Base-by-base conservation (phyloP, 30 jellyfish, hydroid and myxozoan species). In the Hydra vulgaris region DNA sequence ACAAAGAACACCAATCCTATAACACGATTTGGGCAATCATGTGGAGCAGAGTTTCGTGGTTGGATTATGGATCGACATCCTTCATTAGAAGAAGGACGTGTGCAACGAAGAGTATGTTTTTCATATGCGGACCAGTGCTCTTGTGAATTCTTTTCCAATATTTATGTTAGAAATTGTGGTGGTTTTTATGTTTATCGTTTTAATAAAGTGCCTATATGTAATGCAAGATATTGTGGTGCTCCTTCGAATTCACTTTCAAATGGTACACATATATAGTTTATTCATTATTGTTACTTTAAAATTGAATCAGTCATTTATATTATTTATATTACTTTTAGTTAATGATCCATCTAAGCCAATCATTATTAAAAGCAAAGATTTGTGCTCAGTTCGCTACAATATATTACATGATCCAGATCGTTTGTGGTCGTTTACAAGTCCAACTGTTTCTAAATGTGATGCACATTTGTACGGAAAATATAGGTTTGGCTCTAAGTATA, bases 161-260 rank as follows among this genome's bases (percentile, higher is more conserved):
- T 85, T 53, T 61, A 77, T 73, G 95, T 85, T 25, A 79, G 87
- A 78, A 89, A 89, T 73, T 89, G 97, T 70, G 97, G 97, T 22
- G 70, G 73, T 18, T 89, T 70, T 70, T 85, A 74, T 78, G 93
- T 89, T 17, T 89, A 89, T 67, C 73, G 84, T 27, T 69, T 89
- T 27, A 69, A 72, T 71, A 80, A 82, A 25, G 94, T 85, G 20
- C 97, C 97, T 25, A 25, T 61, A 19, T 89, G 97, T 74, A 82
- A 79, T 70, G 87, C 95, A 77, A 81, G 90, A 78, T 89, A 85
- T 81, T 89, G 97, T 74, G 95, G 95, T 26, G 91, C 90, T n/a
- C 74, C 89, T 1, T 17, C 81, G 8, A 17, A 26, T 15, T 80
- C 84, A 7, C 25, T 22, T 4, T 18, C 85, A 1, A 76, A 53